These are phyloP conservation scores for Tetragnatha montana DNA, from an alignment of 2,888 invertebrate species.

Conservation along the genomic window DNA sequence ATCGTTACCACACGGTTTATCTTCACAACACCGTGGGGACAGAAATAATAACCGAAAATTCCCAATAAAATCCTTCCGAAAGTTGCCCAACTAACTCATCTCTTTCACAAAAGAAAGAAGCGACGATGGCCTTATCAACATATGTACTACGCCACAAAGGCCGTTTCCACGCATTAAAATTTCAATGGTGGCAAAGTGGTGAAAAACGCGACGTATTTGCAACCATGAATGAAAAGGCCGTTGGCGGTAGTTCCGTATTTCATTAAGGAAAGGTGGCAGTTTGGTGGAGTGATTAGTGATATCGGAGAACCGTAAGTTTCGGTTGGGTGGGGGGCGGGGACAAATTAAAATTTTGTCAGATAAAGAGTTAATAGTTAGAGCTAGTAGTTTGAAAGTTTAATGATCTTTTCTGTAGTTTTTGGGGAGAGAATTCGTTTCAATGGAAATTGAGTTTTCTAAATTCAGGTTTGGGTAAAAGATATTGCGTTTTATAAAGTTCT, in stretches of 20 bases:
- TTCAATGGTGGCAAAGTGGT: constrained; percentile 15
- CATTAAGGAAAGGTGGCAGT: constrained; percentile 30
- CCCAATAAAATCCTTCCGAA: neutral
- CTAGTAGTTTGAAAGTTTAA: neutral
- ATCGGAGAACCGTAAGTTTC: constrained; percentile 40
- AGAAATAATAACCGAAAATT: neutral
- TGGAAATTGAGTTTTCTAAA: too few species aligned
- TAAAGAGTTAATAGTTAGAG: neutral
- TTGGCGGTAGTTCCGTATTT: constrained; percentile 40
- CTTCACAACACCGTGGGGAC: neutral
- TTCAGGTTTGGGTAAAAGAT: too few species aligned
- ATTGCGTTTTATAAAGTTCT: too few species aligned
- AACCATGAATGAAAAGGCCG: constrained; percentile 35
- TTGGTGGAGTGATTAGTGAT: constrained; percentile 51
- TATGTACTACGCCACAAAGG: constrained; percentile 9
- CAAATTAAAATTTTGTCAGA: constrained; percentile 3
- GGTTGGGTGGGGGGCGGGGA: neutral
- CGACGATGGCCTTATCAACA: constrained; percentile 16
- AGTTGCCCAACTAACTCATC: neutral
- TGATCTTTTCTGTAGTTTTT: too few species aligned
- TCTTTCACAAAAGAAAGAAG: neutral
- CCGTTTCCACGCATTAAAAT: constrained; percentile 29
- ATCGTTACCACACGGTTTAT: neutral
- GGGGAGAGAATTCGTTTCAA: too few species aligned
- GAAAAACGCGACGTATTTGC: constrained; percentile 14